Evolutionary conservation across 92 coral and sea anemone species (phyloP).

Genomic region (Meandrina meandrites): DNA sequence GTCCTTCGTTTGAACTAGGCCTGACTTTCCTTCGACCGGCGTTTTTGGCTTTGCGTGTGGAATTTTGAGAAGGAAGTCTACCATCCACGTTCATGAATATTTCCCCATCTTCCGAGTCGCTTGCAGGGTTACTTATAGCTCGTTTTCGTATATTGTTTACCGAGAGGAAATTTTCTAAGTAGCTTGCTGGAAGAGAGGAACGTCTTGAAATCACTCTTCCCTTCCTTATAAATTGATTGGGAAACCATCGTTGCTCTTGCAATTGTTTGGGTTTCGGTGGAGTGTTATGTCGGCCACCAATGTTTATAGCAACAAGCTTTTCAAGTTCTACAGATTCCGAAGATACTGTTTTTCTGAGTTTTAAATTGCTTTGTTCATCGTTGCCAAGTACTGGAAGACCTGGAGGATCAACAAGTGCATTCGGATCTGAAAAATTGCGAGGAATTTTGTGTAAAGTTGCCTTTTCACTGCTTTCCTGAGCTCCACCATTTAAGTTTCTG

Average conservation of each 20-base stretch:
- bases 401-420: neutral
- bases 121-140: neutral
- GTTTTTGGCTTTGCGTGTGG: constrained; percentile 25
- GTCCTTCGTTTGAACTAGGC: neutral
- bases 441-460: neutral
- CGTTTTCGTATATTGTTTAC: constrained; percentile 42
- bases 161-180: constrained; percentile 26
- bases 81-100: neutral
- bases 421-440: constrained; percentile 9
- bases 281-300: neutral
- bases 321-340: constrained; percentile 2
- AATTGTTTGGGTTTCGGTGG: neutral
- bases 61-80: neutral
- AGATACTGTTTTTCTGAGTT: constrained; percentile 17
- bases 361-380: neutral
- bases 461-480: neutral
- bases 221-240: neutral
- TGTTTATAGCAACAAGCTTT: constrained; percentile 23
- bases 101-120: neutral
- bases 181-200: constrained; percentile 27
- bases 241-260: neutral
- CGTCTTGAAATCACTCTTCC: constrained; percentile 20
- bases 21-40: constrained; percentile 12
- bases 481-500: neutral
- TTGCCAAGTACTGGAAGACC: neutral